Percentiles rank a stretch among this genome's conserved stretches.
Evolutionary conservation across 2,113 vertebrate genomes (phyloP).

Genomic region (Nothobranchius kuhntae): DNA sequence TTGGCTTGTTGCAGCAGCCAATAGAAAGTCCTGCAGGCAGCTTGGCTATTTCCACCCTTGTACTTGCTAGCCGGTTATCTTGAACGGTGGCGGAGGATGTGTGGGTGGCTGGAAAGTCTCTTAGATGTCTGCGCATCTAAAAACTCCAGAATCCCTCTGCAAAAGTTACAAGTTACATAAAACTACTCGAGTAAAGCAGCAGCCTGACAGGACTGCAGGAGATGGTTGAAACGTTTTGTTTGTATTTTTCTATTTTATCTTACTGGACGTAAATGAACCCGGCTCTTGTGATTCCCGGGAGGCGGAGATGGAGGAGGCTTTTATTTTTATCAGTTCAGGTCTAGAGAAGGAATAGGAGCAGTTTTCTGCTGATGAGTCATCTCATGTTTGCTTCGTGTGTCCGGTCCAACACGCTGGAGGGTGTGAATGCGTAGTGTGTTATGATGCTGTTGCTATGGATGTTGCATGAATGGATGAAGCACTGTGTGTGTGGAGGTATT

Average conservation of each 20-base stretch:
- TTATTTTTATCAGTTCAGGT: not conserved
- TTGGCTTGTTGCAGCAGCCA: conserved; percentile 48
- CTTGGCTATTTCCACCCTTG: not conserved
- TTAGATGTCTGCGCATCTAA: not conserved
- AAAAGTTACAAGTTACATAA: conserved; percentile 37
- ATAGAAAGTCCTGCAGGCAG: conserved; percentile 20
- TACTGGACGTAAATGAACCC: conserved; percentile 1
- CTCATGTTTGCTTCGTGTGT: too few relatives aligned
- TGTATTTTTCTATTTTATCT: not conserved
- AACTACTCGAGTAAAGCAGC: conserved; percentile 57
- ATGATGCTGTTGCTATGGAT: not conserved
- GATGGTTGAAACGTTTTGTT: conserved; percentile 24
- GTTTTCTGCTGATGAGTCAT: too few relatives aligned
- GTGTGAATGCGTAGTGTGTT: not conserved
- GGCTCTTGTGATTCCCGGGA: not conserved
- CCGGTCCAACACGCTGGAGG: not conserved
- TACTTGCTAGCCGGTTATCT: conserved; percentile 34
- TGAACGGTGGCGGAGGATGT: not conserved
- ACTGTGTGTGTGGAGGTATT: not conserved
- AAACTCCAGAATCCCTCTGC: not conserved
- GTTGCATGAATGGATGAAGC: conserved; percentile 19
- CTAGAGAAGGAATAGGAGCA: not conserved
- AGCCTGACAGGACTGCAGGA: conserved; percentile 11
- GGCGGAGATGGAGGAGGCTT: conserved; percentile 8
- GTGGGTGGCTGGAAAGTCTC: conserved; percentile 22